These are phyloP conservation scores for Lutjanus erythropterus DNA, from an alignment of 2,113 vertebrate genomes.

Conservation along the genomic window DNA sequence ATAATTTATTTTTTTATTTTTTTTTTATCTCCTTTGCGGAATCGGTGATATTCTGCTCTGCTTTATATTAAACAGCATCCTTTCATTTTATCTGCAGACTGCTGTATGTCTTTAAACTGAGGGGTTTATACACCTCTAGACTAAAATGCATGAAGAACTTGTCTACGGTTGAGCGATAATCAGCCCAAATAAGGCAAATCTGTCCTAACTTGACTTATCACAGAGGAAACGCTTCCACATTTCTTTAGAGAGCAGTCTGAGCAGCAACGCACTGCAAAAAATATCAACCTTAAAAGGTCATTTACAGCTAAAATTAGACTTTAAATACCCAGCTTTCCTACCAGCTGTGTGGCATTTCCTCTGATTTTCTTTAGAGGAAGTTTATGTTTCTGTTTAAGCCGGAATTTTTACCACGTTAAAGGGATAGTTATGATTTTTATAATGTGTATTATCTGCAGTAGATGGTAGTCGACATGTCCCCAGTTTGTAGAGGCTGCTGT, in stretches of 20 bases:
- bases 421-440: neutral
- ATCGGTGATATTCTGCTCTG: neutral
- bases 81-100: neutral
- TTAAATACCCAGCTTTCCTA: too few species aligned
- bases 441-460: too few species aligned
- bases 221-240: neutral
- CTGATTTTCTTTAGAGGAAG: neutral
- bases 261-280: slow-evolving; percentile 21
- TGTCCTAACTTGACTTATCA: slow-evolving; percentile 25
- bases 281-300: neutral
- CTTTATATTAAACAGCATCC: slow-evolving; percentile 3
- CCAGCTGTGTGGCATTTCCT: too few species aligned
- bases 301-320: neutral
- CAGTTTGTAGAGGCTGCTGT: too few species aligned
- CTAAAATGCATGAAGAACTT: neutral
- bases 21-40: slow-evolving; percentile 4
- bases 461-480: too few species aligned
- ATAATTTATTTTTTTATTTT: too few species aligned
- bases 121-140: neutral
- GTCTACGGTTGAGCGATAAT: slow-evolving; percentile 11
- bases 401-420: neutral
- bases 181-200: slow-evolving; percentile 13
- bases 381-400: neutral
- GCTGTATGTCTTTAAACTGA: neutral
- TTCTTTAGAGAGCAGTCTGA: slow-evolving; percentile 1